A percentile compares a stretch with the other conserved stretches of the same genome.
Evolutionary conservation across 1,140 invertebrate species (phyloP).

Genomic region (Tenebrio molitor): DNA sequence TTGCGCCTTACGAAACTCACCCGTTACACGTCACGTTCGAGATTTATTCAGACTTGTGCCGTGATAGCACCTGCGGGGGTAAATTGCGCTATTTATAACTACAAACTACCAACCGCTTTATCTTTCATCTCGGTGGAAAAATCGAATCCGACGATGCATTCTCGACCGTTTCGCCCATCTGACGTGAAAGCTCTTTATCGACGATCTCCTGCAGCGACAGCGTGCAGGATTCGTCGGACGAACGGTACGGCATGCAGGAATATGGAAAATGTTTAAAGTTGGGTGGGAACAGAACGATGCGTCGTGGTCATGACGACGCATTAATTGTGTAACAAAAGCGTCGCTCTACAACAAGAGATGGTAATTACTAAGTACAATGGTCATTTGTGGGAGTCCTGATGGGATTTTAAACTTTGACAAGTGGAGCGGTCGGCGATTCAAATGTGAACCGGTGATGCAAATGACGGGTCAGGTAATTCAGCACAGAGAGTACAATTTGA

Average conservation of each 20-base stretch:
- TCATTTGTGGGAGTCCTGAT: constrained; percentile 9
- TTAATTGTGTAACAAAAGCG: constrained; percentile 6
- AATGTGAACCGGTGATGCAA: not conserved
- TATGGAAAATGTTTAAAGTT: not conserved
- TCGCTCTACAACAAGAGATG: not conserved
- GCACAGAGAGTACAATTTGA: too few relatives aligned
- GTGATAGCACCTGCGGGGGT: not conserved
- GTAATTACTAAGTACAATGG: constrained; percentile 5
- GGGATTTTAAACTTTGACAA: constrained; percentile 26
- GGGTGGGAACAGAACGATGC: not conserved
- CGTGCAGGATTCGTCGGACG: not conserved
- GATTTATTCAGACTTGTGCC: constrained; percentile 1
- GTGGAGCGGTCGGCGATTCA: not conserved
- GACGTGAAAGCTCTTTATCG: not conserved
- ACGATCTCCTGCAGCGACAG: not conserved
- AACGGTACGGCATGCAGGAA: not conserved
- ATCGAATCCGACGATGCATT: not conserved
- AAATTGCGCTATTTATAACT: constrained; percentile 11
- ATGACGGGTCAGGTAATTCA: too few relatives aligned
- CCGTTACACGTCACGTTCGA: constrained; percentile 8
- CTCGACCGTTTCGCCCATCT: not conserved
- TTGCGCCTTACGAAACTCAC: not conserved
- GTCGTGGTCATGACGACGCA: not conserved
- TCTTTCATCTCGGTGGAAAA: not conserved
- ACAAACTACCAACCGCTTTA: constrained; percentile 7